A percentile compares a stretch with the other conserved stretches of the same genome.
Evolutionary conservation across 92 coral and sea anemone genomes (phyloP).

Genomic region (Montipora capitata): DNA sequence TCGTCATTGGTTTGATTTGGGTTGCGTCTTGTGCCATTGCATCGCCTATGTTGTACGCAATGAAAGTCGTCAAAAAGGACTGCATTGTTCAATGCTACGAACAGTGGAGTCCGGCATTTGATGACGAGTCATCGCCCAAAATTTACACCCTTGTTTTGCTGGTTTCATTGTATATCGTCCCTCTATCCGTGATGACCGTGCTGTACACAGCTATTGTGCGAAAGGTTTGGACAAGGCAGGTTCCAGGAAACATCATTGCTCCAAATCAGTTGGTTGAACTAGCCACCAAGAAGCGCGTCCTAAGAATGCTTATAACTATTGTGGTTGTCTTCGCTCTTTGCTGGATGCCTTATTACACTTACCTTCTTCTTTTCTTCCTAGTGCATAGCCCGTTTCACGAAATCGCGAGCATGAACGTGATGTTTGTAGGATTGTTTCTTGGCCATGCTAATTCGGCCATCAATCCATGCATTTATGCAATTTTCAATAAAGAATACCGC

Average conservation of each 20-base stretch:
- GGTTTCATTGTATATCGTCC: slow-evolving; percentile 76
- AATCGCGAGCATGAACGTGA: slow-evolving; percentile 43
- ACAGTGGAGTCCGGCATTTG: slow-evolving; percentile 86
- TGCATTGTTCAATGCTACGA: slow-evolving; percentile 78
- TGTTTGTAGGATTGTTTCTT: slow-evolving; percentile 72
- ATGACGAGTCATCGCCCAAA: slow-evolving; percentile 65
- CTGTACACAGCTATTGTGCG: slow-evolving; percentile 90
- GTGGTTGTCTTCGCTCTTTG: slow-evolving; percentile 82
- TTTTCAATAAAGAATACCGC: slow-evolving; percentile 85
- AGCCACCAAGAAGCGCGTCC: slow-evolving; percentile 82
- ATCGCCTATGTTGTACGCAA: slow-evolving; percentile 90
- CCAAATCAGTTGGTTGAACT: slow-evolving; percentile 83
- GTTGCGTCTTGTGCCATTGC: slow-evolving; percentile 70
- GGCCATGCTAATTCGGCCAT: slow-evolving; percentile 88
- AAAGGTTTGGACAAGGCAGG: slow-evolving; percentile 90
- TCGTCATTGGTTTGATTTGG: slow-evolving; percentile 83
- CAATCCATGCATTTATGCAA: slow-evolving; percentile 86
- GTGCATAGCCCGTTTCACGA: slow-evolving; percentile 37
- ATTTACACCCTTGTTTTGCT: slow-evolving; percentile 83
- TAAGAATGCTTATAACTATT: slow-evolving; percentile 84
- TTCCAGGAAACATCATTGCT: slow-evolving; percentile 90
- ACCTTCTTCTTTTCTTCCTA: slow-evolving; percentile 51
- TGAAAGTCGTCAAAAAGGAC: slow-evolving; percentile 66
- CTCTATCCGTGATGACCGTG: slow-evolving; percentile 76
- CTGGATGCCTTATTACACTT: slow-evolving; percentile 83